These are phyloP conservation scores for Drosophila leontia DNA, from an alignment of 1,140 invertebrate species.

Conservation along the genomic window DNA sequence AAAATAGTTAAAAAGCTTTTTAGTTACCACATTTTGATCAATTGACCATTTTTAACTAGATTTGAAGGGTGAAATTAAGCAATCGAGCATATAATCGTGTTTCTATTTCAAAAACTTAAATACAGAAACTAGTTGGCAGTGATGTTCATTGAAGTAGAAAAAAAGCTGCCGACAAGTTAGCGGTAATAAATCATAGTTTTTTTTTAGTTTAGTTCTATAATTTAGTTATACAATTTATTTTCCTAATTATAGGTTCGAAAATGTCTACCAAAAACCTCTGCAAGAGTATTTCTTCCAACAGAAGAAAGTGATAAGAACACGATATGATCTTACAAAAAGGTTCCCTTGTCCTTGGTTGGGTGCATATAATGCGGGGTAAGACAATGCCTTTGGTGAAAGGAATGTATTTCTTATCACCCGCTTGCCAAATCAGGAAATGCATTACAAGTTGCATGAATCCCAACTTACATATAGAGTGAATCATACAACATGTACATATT, in stretches of 20 bases:
- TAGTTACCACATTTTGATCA: not conserved
- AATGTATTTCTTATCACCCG: conserved; percentile 2
- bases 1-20: not conserved
- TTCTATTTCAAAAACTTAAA: not conserved
- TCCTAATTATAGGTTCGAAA: not conserved
- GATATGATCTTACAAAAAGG: no score
- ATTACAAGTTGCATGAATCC: not conserved
- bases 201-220: not conserved
- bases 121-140: not conserved
- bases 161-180: not conserved
- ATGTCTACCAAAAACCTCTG: not conserved
- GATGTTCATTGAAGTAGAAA: not conserved
- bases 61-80: not conserved
- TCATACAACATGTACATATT: not conserved
- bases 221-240: not conserved
- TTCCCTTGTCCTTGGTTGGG: not conserved
- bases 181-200: not conserved
- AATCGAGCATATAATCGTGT: not conserved
- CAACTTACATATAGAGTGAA: not conserved
- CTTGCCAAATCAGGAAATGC: conserved; percentile 2
- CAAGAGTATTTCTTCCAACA: no score
- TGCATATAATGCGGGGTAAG: not conserved
- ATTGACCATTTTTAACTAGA: not conserved
- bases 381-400: not conserved
- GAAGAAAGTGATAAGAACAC: no score